Conservation (phyloP, 2,113 vertebrate genomes). For the Platysteira castanea region DNA sequence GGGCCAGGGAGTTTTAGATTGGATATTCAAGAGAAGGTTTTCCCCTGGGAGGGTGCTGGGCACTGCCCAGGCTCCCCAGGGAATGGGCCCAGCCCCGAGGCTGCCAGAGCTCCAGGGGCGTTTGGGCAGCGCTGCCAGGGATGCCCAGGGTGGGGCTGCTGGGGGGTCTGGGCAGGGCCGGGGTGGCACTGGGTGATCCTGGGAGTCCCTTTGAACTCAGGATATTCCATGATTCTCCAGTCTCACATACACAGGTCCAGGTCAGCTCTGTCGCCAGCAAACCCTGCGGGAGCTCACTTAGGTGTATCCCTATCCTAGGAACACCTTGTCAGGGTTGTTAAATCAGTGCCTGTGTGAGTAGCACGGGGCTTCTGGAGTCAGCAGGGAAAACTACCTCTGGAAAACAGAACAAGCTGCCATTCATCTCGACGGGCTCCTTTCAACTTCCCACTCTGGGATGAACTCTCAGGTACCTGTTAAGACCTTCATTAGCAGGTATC, state of each 20-base stretch:
- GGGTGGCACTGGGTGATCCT: accelerated
- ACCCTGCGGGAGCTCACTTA: accelerated
- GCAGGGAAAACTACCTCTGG: not conserved
- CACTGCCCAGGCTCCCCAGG: not conserved
- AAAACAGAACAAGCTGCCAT: not conserved
- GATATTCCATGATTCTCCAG: not conserved
- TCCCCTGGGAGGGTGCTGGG: no score
- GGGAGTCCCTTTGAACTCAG: not conserved
- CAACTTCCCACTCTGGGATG: not conserved
- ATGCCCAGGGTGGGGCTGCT: no score
- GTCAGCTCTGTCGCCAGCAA: not conserved
- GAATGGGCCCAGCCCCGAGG: no score
- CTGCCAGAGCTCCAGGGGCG: no score
- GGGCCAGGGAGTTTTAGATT: not conserved
- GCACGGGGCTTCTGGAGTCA: not conserved
- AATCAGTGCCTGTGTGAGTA: not conserved
- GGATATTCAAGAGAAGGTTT: not conserved
- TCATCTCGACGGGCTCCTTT: not conserved
- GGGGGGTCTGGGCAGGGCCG: no score
- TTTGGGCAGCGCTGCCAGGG: no score
- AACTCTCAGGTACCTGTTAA: slow-evolving; percentile 42
- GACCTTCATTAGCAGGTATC: slow-evolving; percentile 8
- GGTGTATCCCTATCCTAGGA: not conserved
- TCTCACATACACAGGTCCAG: not conserved
- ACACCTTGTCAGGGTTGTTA: not conserved